Evolutionary conservation across 2,797 vertebrate species (phyloP).

Genomic region (Anolis apletophallus): DNA sequence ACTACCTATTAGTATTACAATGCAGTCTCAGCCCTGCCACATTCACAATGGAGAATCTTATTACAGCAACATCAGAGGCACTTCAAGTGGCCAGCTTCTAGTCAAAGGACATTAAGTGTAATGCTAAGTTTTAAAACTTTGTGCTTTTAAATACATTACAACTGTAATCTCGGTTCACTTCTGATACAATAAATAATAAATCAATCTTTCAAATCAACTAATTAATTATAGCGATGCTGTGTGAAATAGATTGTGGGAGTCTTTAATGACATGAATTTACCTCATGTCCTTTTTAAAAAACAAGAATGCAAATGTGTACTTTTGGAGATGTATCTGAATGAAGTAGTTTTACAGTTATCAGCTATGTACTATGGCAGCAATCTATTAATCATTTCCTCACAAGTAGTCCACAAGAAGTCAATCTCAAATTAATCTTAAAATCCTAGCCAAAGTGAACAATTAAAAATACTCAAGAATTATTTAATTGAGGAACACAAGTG

Average conservation of each 20-base stretch:
- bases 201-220: neutral
- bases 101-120: too few species aligned
- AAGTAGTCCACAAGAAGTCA: neutral
- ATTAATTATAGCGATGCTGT: neutral
- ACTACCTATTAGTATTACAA: too few species aligned
- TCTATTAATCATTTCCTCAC: neutral
- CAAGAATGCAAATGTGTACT: neutral
- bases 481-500: neutral
- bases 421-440: neutral
- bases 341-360: neutral
- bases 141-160: too few species aligned
- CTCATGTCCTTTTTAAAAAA: neutral
- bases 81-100: too few species aligned
- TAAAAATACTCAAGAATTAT: neutral
- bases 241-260: neutral
- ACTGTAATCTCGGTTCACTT: too few species aligned
- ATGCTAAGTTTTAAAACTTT: too few species aligned
- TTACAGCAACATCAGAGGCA: too few species aligned
- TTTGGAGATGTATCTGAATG: neutral
- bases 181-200: too few species aligned
- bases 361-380: neutral
- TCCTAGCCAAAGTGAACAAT: neutral
- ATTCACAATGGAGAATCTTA: too few species aligned
- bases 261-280: neutral
- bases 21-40: too few species aligned